These are phyloP conservation scores for Muscicapa striata DNA, from an alignment of 2,797 vertebrate genomes.

Conservation along the genomic window DNA sequence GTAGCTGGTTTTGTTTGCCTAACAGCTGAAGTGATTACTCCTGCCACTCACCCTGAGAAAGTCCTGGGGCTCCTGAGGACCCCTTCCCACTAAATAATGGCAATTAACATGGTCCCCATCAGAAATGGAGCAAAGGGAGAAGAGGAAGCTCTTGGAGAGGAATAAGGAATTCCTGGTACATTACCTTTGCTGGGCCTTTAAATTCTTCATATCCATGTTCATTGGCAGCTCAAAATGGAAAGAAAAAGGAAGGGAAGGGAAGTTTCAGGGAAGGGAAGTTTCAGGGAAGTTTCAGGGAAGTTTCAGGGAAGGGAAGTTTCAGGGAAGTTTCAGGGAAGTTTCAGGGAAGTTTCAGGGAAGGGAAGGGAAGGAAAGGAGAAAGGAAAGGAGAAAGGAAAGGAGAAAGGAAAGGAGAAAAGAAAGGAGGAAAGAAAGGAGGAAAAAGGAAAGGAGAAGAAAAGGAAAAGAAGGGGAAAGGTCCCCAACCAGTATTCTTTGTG, in stretches of 20 bases:
- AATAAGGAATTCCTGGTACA: neutral
- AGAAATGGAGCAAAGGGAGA: neutral
- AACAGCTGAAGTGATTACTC: constrained; percentile 53
- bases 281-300: too few species aligned
- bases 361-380: too few species aligned
- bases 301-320: too few species aligned
- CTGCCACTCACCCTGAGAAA: constrained; percentile 39
- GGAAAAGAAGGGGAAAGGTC: neutral
- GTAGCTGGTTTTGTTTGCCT: constrained; percentile 41
- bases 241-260: too few species aligned
- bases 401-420: neutral
- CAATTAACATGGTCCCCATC: constrained; percentile 29
- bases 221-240: neutral
- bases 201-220: neutral
- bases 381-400: too few species aligned
- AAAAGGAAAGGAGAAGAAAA: too few species aligned
- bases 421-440: too few species aligned
- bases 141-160: neutral
- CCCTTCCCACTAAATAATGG: constrained; percentile 3
- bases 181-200: neutral
- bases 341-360: too few species aligned
- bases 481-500: neutral
- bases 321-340: too few species aligned
- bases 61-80: constrained; percentile 10
- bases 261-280: too few species aligned